Base-by-base conservation (phyloP, 2,797 vertebrate species). In the Amblyopsis hoosieri region DNA sequence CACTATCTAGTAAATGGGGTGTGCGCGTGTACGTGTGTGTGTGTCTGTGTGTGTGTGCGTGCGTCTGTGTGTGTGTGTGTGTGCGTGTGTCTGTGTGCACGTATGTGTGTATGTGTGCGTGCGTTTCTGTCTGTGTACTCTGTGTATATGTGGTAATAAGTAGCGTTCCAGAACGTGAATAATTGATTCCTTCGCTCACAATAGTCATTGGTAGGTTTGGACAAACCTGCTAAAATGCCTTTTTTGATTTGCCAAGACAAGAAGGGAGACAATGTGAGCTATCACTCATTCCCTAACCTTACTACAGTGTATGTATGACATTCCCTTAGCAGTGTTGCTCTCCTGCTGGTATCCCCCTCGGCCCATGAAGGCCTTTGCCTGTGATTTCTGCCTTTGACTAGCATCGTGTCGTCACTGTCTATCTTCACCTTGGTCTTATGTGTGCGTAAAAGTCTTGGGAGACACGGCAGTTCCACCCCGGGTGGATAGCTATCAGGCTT, bases 181-280 rank as follows among this genome's bases (percentile, higher is more conserved):
- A 89, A 90, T 91, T 90, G 81, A 91, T 87, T 82, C 78, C 75
- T 71, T 82, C 87, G 79, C 79, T 84, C 57, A 80, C 75, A 66
- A 70, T 62, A 79, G 70, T 85, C 80, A 82, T 78, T 90, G 85
- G 88, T 90, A 85, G 85, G 83, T 88, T 90, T 85, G 86, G 84
- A 85, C 82, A 90, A 74, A 88, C 75, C 82, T 71, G 72, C 73
- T 82, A 78, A 85, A 87, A 83, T 79, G 75, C 70, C 74, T 13
- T 72, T 76, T 90, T 89, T 80, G 77, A 89, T 88, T 85, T 83
- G 87, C 89, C 76, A 76, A 83, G 82, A 79, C 76, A 80, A 82
- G 37, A 59, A 69, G 64, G 57, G 60, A 48, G 60, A 67, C 23
- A 53, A 60, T 68, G 71, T 62, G 64, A 78, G 75, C 57, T 17